These are phyloP conservation scores for Chouioia cunea DNA, from an alignment of 2,888 invertebrate genomes.

Conservation along the genomic window DNA sequence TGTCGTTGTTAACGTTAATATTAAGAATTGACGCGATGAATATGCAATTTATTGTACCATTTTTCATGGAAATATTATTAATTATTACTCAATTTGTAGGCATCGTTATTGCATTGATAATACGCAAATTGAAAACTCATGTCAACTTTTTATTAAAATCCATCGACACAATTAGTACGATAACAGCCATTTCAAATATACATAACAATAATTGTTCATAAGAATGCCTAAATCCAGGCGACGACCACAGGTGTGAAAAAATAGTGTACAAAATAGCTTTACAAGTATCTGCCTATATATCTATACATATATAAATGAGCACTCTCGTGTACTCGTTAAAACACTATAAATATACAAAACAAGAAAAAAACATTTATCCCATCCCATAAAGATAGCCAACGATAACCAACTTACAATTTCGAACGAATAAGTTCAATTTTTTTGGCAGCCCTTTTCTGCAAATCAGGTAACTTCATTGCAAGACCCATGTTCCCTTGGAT, in stretches of 20 bases:
- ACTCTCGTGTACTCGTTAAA: not conserved
- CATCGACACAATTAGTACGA: constrained; percentile 21
- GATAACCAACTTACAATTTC: constrained; percentile 74
- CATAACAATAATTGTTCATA: constrained; percentile 40
- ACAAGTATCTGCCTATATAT: constrained; percentile 15
- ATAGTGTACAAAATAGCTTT: constrained; percentile 42
- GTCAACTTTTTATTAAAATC: constrained; percentile 45
- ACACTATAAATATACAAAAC: constrained; percentile 20
- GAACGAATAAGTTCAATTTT: constrained; percentile 82
- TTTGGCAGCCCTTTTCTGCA: constrained; percentile 81
- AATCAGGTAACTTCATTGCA: constrained; percentile 91
- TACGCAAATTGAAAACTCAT: constrained; percentile 5
- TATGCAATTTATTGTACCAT: too few relatives aligned
- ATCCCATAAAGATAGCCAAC: constrained; percentile 4
- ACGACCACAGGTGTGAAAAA: constrained; percentile 38
- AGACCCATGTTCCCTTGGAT: constrained; percentile 97
- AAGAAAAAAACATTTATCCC: constrained; percentile 10
- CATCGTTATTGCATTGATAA: too few relatives aligned
- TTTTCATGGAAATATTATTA: too few relatives aligned
- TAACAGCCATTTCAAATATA: constrained; percentile 40
- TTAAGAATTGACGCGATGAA: too few relatives aligned
- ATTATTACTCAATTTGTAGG: too few relatives aligned
- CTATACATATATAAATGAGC: not conserved
- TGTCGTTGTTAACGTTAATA: too few relatives aligned
- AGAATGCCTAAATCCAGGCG: too few relatives aligned